A percentile compares a stretch with the other conserved stretches of the same genome.
Evolutionary conservation across 92 coral and sea anemone genomes (phyloP).

Genomic region (Diadumene lineata): DNA sequence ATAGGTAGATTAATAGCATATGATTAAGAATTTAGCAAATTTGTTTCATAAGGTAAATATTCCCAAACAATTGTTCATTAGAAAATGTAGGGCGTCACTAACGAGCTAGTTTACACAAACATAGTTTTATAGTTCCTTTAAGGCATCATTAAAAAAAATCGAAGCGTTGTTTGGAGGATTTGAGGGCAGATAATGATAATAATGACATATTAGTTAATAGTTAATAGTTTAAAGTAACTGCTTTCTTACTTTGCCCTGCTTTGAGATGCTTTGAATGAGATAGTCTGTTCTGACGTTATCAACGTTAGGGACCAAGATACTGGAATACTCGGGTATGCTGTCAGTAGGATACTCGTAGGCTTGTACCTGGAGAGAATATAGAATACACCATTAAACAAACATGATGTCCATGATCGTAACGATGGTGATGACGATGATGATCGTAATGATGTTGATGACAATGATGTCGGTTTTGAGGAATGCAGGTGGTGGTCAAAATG

Average conservation of each 20-base stretch:
- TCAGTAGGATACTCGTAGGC: slow-evolving; percentile 83
- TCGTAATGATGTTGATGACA: neutral
- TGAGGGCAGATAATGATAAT: no score
- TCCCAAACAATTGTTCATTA: no score
- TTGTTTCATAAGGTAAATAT: no score
- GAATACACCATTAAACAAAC: neutral
- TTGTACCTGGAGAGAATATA: slow-evolving; percentile 57
- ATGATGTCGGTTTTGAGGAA: neutral
- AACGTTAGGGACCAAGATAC: slow-evolving; percentile 96
- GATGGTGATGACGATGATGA: neutral
- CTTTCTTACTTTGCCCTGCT: slow-evolving; percentile 85
- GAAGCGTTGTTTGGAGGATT: no score
- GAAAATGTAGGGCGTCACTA: no score
- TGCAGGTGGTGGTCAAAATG: neutral
- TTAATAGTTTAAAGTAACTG: neutral
- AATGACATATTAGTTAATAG: no score
- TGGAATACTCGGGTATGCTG: slow-evolving; percentile 87
- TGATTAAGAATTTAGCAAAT: no score
- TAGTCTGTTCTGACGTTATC: slow-evolving; percentile 97
- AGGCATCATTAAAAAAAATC: no score
- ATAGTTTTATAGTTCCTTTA: no score
- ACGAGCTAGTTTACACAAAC: no score
- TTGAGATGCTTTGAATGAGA: slow-evolving; percentile 83
- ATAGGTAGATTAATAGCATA: no score
- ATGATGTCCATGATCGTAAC: neutral